phyloP scores from a whole-genome alignment of 2,113 vertebrate species.

The Morone saxatilis region DNA sequence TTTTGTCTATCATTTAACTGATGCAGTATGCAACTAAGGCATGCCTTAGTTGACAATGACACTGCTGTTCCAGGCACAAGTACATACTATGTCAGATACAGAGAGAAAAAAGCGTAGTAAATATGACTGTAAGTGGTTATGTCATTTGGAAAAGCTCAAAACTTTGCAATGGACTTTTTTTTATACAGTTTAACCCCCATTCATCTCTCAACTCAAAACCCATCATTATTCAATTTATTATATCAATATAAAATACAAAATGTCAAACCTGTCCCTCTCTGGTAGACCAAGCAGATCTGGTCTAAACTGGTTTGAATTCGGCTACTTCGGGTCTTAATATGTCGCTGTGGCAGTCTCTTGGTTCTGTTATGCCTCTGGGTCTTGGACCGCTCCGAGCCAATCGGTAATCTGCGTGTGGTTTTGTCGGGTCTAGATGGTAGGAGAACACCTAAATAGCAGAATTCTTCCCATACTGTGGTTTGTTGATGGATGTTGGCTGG shows the following conservation, averaged over 20 bases:
- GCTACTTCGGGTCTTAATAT: constrained; percentile 38
- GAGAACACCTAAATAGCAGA: constrained; percentile 75
- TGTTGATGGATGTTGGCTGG: constrained; percentile 66
- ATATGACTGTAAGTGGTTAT: background rate
- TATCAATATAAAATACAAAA: constrained; percentile 21
- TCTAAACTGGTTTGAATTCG: constrained; percentile 35
- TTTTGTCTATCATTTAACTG: too few species aligned
- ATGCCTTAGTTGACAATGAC: background rate
- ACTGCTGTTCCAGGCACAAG: background rate
- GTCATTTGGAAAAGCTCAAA: constrained; percentile 3
- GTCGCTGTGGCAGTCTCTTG: constrained; percentile 44
- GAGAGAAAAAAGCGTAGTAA: background rate
- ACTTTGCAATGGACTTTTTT: background rate
- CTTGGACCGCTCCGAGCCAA: constrained; percentile 41
- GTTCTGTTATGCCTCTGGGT: constrained; percentile 57
- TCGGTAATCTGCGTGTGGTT: constrained; percentile 72
- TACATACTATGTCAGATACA: background rate
- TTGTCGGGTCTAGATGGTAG: constrained; percentile 59
- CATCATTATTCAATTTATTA: constrained; percentile 7
- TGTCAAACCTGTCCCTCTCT: background rate
- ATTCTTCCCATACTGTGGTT: constrained; percentile 79
- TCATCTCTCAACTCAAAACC: constrained; percentile 17
- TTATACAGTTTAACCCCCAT: constrained; percentile 7
- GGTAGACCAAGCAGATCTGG: constrained; percentile 33
- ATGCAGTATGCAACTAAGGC: too few species aligned